Base-by-base conservation (phyloP, 2,888 invertebrate genomes). In the Troides aeacus region DNA sequence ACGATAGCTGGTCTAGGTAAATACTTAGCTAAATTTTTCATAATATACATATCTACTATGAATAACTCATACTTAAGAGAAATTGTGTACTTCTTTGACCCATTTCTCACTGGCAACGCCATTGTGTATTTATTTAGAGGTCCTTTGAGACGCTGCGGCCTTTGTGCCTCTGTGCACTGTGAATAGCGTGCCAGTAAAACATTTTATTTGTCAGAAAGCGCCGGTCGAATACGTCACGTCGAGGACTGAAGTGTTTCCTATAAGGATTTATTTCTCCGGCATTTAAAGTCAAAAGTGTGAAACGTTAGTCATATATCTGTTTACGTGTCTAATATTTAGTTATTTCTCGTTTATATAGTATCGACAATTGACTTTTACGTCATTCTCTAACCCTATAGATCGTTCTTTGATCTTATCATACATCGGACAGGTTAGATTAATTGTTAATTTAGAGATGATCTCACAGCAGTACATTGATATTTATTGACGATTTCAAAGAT, bases 131-230 rank as follows among this genome's bases (percentile, higher is more conserved):
- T 64, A 56, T 56, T 64, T 17, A 56, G 36, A 64, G 30, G 18
- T 64, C 56, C 30, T 56, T 56, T 56, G 63, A 64, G 56, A 56
- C 56, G 30, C 42, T 42, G 2, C 15, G n/a, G 63, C 53, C 63
- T 64, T 64, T 64, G 56, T 36, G 30, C 24, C 18, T 23, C 56
- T 56, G n/a, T 64, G n/a, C 63, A 64, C 56, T 30, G n/a, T 64
- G 53, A 64, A 36, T 64, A 64, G 17, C 36, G 56, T 36, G 53
- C 17, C 56, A 30, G 63, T 64, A 56, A 62, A 64, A 64, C 63
- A 64, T 64, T 64, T 64, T 64, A 64, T 64, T 64, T 56, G 63
- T 64, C 63, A 53, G 56, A 64, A 30, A 36, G 30, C 63, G 53
- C 53, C 23, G 30, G 53, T 56, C 24, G 63, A 36, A 64, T 64